Percentiles rank a stretch among this genome's conserved stretches.
Evolutionary conservation across 2,797 vertebrate genomes (phyloP).

Genomic region (Pseudochirops cupreus): DNA sequence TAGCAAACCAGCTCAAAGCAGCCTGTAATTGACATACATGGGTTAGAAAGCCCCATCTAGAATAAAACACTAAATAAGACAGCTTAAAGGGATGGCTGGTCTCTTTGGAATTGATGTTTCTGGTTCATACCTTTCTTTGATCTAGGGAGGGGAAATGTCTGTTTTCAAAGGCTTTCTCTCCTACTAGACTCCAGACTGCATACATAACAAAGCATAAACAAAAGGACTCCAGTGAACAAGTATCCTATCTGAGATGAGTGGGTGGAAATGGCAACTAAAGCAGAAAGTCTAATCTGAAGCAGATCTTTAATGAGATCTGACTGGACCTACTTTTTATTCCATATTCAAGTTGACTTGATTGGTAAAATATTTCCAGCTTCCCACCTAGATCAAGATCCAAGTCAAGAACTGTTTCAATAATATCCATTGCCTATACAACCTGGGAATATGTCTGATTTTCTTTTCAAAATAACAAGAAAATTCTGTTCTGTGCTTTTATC

Average conservation of each 20-base stretch:
- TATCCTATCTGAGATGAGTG: not conserved
- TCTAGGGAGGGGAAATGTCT: constrained; percentile 1
- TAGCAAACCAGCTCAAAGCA: not conserved
- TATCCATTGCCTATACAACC: constrained; percentile 6
- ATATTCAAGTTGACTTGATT: constrained; percentile 39
- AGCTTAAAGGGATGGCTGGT: not conserved
- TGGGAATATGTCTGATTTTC: not conserved
- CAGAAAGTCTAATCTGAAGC: constrained; percentile 17
- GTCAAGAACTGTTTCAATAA: constrained; percentile 32
- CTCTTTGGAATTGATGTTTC: not conserved
- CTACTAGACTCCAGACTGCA: not conserved
- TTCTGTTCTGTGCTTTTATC: not conserved
- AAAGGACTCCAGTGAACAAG: constrained; percentile 35
- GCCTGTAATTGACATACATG: not conserved
- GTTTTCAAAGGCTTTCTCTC: constrained; percentile 11
- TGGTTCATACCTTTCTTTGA: constrained; percentile 10
- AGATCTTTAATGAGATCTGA: constrained; percentile 28
- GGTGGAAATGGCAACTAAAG: constrained; percentile 15
- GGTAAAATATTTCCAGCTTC: constrained; percentile 24
- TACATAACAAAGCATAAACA: constrained; percentile 13
- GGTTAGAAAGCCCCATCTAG: not conserved
- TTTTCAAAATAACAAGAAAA: constrained; percentile 1
- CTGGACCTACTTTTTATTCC: constrained; percentile 37
- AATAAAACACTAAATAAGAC: not conserved
- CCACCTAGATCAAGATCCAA: constrained; percentile 32